A percentile compares a stretch with the other conserved stretches of the same genome.
These are phyloP conservation scores for Alectoris magna DNA, from an alignment of 2,797 vertebrate genomes.

Conservation along the genomic window DNA sequence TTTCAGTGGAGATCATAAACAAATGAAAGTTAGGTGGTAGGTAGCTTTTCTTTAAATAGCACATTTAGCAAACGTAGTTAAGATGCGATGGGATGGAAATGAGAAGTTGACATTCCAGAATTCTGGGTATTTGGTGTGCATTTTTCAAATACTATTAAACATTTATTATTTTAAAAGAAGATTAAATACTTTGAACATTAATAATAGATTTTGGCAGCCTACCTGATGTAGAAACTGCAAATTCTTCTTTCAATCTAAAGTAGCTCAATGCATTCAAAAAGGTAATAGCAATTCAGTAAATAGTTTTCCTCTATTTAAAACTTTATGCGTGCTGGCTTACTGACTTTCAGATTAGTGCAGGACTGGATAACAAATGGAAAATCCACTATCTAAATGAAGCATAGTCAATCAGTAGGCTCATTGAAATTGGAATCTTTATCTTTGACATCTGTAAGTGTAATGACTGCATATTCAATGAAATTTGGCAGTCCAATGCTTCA, in stretches of 20 bases:
- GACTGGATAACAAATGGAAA: slow-evolving; percentile 65
- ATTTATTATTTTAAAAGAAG: neutral
- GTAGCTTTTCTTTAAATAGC: neutral
- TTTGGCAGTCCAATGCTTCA: slow-evolving; percentile 35
- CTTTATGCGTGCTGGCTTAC: slow-evolving; percentile 56
- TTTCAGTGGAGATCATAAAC: neutral
- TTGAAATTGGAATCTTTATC: slow-evolving; percentile 66
- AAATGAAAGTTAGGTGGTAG: neutral
- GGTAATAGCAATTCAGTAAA: slow-evolving; percentile 51
- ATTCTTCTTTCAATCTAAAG: slow-evolving; percentile 27
- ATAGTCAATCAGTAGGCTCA: slow-evolving; percentile 28
- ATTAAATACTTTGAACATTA: neutral
- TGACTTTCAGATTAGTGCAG: slow-evolving; percentile 66
- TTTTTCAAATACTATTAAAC: neutral
- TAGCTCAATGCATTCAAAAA: slow-evolving; percentile 32
- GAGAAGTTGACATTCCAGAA: neutral
- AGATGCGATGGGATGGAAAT: neutral
- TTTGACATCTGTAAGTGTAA: slow-evolving; percentile 61
- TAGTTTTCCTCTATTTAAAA: slow-evolving; percentile 66
- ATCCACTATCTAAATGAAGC: slow-evolving; percentile 70
- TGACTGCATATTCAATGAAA: slow-evolving; percentile 47
- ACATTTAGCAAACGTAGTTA: neutral
- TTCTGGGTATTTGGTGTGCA: neutral
- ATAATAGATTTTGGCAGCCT: neutral
- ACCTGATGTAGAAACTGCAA: neutral